Evolutionary conservation across 2,888 invertebrate species (phyloP).

Genomic region (Notodonta ziczac): DNA sequence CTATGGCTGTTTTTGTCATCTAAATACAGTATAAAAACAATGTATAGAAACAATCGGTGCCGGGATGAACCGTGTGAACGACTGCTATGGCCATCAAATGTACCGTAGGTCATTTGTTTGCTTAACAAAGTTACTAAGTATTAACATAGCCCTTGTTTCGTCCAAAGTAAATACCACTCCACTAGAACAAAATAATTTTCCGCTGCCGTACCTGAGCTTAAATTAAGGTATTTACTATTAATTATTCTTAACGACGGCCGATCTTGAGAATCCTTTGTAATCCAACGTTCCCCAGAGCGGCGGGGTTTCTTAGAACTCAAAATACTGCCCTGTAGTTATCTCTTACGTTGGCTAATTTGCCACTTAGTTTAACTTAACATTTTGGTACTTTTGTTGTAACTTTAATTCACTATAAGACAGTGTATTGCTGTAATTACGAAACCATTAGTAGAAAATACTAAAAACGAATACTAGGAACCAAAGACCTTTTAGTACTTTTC

Average conservation of each 20-base stretch:
- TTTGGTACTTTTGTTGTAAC: neutral
- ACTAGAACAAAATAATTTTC: conserved; percentile 37
- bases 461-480: too few relatives aligned
- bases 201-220: conserved; percentile 24
- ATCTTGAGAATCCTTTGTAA: conserved; percentile 33
- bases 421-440: too few relatives aligned
- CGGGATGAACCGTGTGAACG: too few relatives aligned
- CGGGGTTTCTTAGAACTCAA: conserved; percentile 11
- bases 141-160: conserved; percentile 34
- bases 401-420: neutral
- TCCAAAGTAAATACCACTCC: conserved; percentile 32
- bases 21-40: too few relatives aligned
- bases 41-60: too few relatives aligned
- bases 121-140: conserved; percentile 47
- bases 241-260: conserved; percentile 35
- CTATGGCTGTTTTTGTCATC: too few relatives aligned
- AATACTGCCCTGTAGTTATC: conserved; percentile 2
- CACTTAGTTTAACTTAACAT: neutral
- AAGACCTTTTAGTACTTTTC: too few relatives aligned
- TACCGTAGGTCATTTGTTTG: conserved; percentile 48
- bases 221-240: conserved; percentile 40
- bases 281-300: conserved; percentile 15
- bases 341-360: neutral
- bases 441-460: too few relatives aligned
- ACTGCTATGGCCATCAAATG: conserved; percentile 44